These are phyloP conservation scores for Garrulus glandarius DNA, from an alignment of 2,797 vertebrate species.

Conservation along the genomic window DNA sequence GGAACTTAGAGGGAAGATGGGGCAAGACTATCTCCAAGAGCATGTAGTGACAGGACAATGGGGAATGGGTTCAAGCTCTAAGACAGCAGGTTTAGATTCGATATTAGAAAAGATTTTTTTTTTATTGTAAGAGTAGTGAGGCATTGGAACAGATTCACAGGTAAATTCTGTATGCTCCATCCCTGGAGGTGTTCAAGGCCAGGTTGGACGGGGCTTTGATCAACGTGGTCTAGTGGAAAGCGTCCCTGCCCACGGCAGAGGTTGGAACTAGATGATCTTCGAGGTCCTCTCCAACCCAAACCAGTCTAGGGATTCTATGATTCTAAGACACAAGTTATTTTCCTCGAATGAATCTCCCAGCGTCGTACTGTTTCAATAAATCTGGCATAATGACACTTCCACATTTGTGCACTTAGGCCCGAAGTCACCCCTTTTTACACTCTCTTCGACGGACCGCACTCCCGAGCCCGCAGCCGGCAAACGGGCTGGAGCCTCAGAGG, in stretches of 20 bases:
- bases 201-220: accelerated
- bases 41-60: too few relatives aligned
- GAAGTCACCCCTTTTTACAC: background rate
- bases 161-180: accelerated
- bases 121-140: background rate
- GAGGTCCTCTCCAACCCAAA: background rate
- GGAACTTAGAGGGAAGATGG: background rate
- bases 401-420: accelerated
- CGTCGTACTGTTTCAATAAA: background rate
- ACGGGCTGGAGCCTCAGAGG: accelerated
- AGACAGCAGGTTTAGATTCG: background rate
- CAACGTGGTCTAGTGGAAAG: accelerated
- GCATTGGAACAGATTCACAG: background rate
- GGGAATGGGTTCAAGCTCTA: background rate
- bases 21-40: background rate
- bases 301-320: too few relatives aligned
- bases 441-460: accelerated
- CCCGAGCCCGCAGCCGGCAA: accelerated
- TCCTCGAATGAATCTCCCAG: background rate
- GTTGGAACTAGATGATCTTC: background rate
- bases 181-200: background rate
- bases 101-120: accelerated
- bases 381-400: background rate
- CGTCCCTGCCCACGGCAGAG: background rate
- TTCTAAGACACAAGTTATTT: background rate